Evolutionary conservation across 2,113 vertebrate species (phyloP).

Genomic region (Myanophis thanlyinensis): DNA sequence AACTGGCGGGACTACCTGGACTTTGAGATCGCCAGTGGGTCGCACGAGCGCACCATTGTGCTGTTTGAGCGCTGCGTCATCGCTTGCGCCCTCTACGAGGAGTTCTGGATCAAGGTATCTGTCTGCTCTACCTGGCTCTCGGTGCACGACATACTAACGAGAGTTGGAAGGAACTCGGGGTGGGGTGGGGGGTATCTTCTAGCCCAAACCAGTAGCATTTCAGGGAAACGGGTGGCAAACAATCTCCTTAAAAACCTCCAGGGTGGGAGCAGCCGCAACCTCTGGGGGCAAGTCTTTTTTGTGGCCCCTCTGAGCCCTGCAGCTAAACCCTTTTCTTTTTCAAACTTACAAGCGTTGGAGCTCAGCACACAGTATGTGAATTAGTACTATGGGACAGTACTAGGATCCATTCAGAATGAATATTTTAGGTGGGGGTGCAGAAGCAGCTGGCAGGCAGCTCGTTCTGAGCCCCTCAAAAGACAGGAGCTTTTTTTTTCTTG

Average conservation of each 20-base stretch:
- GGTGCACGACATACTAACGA: not conserved
- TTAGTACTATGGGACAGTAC: not conserved
- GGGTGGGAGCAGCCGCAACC: too few species aligned
- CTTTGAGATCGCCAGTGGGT: slow-evolving; percentile 70
- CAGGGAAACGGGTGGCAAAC: too few species aligned
- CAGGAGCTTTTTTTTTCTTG: not conserved
- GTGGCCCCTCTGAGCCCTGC: not conserved
- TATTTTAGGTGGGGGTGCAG: accelerated
- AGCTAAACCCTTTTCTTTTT: too few species aligned
- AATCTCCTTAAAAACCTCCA: too few species aligned
- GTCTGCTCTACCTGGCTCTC: too few species aligned
- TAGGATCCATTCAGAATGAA: not conserved
- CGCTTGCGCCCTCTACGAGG: slow-evolving; percentile 84
- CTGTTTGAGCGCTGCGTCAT: slow-evolving; percentile 85
- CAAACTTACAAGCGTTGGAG: not conserved
- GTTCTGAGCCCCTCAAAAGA: not conserved
- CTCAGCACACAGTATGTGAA: not conserved
- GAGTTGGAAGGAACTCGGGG: too few species aligned
- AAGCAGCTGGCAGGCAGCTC: not conserved
- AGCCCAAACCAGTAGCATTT: not conserved
- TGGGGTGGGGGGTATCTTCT: not conserved
- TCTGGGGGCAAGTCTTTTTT: too few species aligned
- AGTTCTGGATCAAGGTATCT: slow-evolving; percentile 82
- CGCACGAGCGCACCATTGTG: slow-evolving; percentile 71
- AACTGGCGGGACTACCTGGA: slow-evolving; percentile 85